Base-by-base conservation (phyloP, 2,888 invertebrate species). In the Caprella mutica region DNA sequence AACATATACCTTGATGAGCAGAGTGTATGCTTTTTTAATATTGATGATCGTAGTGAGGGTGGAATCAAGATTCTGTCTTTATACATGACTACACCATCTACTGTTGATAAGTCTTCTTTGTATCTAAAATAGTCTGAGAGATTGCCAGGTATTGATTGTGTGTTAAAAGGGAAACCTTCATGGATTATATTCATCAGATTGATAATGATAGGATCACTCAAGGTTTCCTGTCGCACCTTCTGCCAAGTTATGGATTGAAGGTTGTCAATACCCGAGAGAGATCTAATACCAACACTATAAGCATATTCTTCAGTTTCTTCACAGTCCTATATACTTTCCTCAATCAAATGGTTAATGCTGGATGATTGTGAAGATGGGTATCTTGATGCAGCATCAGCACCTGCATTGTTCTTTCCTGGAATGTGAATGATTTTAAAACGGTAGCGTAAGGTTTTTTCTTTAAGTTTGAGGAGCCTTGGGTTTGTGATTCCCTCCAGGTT, bases 31-130 rank as follows among this genome's bases (percentile, higher is more conserved):
- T 23, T 3, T 17, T 5, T 6, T 52, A 40, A 5, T 52, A 29
- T 17, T 40, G 38, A 17, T 50, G 2, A n/a, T n/a, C 52, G 8
- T 3, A 59, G 40, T n/a, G 46, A 50, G 9, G 52, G 52, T 0
- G 55, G 55, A 23, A 59, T 44, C 27, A 59, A 38, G 1, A 55
- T 27, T 1, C 59, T 9, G 43, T 43, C 35, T 1, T 50, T 55
- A 51, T 48, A 55, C 8, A 58, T n/a, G 0, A 51, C 43, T 9
- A 52, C 52, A 0, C 51, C 55, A 21, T 59, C 52, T 33, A 44
- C n/a, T 6, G 24, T 52, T 38, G 26, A 27, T 14, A 59, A 52
- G 24, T 19, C 35, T 21, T 54, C 17, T 2, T 33, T 12, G 39
- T 51, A 55, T 27, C 5, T 29, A 51, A 51, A 51, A 26, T 55